Evolutionary conservation across 2,797 vertebrate genomes (phyloP), one percentile per base, ranked within the genome.

Genomic region (Gadopsis bispinosus): DNA sequence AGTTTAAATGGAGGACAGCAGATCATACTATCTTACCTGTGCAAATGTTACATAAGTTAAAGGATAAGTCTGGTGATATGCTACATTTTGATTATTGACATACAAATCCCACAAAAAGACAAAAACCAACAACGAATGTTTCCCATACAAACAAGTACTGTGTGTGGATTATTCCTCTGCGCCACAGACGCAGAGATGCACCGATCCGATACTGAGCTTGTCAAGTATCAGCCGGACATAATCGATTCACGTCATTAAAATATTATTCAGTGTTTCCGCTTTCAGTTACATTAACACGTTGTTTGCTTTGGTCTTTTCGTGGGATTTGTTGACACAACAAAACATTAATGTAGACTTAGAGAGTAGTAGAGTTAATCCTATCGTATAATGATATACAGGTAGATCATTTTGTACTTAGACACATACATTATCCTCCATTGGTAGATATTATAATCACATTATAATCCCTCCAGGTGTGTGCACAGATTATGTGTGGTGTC

Each of bases 401-500:
- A 62, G 39, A 71, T 56, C 29, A 69, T 59, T 37, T 51, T n/a
- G 17, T n/a, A 33, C 54, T 43, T 51, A 31, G 60, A n/a, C 43
- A 6, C 7, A 1, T 19, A 58, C 72, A 54, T 83, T 50, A 72
- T 60, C 67, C 41, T 80, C 55, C 84, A 88, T 80, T 68, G 65
- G 68, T 8, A 47, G 37, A 59, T 55, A 63, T 71, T 60, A 78
- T 56, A 69, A 72, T 65, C 71, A 20, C 41, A n/a, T 3, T 20
- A 0, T 75, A 71, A 83, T 70, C 83, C 68, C 51, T 67, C 0
- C 58, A n/a, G 55, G 75, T 60, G 41, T n/a, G 37, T n/a, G 35
- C 33, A 43, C 16, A 37, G 5, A 14, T 13, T 16, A 39, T 55
- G 45, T 48, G 39, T 59, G 26, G 26, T 11, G 1, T 58, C 29